These are phyloP conservation scores for Eulemur rubriventer DNA, from an alignment of 2,797 vertebrate genomes.

Conservation along the genomic window DNA sequence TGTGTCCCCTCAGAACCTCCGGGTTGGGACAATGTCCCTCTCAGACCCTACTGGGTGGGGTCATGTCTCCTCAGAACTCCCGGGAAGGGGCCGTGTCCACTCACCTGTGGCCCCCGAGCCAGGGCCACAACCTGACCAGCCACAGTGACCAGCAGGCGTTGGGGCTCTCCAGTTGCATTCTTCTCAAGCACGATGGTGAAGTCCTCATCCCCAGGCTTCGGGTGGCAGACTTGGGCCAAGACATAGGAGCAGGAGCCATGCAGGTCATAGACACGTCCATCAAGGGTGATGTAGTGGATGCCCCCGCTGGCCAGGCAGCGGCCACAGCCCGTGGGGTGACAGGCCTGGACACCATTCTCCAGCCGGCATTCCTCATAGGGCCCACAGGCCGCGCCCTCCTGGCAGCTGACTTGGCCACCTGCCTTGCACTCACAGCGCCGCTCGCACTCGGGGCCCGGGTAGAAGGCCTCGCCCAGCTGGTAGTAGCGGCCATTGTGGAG, in stretches of 20 bases:
- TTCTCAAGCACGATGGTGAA: slow-evolving; percentile 76
- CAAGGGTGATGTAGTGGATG: slow-evolving; percentile 87
- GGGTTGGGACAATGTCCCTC: too few species aligned
- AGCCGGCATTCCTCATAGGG: slow-evolving; percentile 68
- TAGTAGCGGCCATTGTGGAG: slow-evolving; percentile 79
- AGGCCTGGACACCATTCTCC: slow-evolving; percentile 45
- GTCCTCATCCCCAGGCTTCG: slow-evolving; percentile 22
- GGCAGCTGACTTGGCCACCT: slow-evolving; percentile 68
- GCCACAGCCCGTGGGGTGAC: slow-evolving; percentile 73
- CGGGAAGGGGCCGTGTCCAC: not conserved
- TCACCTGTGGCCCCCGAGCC: slow-evolving; percentile 49
- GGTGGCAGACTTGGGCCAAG: slow-evolving; percentile 83
- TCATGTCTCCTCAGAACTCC: not conserved
- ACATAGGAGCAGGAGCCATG: slow-evolving; percentile 88
- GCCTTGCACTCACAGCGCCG: slow-evolving; percentile 77
- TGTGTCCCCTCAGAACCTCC: not conserved
- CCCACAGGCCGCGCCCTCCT: slow-evolving; percentile 47
- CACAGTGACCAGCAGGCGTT: slow-evolving; percentile 65
- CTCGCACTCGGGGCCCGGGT: slow-evolving; percentile 73
- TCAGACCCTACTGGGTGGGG: not conserved
- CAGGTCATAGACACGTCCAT: slow-evolving; percentile 87
- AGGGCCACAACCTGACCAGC: slow-evolving; percentile 40
- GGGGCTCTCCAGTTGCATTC: not conserved
- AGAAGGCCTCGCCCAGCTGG: slow-evolving; percentile 64
- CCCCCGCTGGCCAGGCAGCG: slow-evolving; percentile 87